These are phyloP conservation scores for Cyclophora albipunctata DNA, from an alignment of 2,888 invertebrate species.

Conservation along the genomic window DNA sequence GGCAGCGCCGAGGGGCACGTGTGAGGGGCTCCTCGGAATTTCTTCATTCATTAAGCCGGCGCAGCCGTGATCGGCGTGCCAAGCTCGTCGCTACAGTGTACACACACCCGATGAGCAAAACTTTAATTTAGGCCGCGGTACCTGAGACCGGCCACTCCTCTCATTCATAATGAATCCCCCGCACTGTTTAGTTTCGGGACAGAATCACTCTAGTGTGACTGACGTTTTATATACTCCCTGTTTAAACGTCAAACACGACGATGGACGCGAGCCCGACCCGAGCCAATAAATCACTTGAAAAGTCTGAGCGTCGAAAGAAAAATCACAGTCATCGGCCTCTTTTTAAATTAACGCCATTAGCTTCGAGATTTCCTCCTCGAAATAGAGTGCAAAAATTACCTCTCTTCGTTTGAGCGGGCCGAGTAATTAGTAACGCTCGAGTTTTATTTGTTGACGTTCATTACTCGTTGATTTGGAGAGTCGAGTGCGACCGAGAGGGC, in stretches of 20 bases:
- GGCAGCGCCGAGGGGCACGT: constrained; percentile 38
- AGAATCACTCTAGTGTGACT: constrained; percentile 47
- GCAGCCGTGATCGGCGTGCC: constrained; percentile 59
- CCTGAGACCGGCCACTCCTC: constrained; percentile 44
- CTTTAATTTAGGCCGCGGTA: constrained; percentile 65
- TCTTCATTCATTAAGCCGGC: constrained; percentile 70
- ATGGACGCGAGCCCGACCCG: constrained; percentile 27
- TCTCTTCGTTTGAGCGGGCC: constrained; percentile 62
- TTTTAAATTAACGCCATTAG: constrained; percentile 75
- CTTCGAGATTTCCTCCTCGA: constrained; percentile 66
- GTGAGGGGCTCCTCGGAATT: constrained; percentile 54
- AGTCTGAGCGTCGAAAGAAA: constrained; percentile 54
- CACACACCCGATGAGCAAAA: constrained; percentile 56
- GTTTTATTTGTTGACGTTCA: constrained; percentile 75
- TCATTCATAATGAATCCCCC: constrained; percentile 60
- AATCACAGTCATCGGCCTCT: constrained; percentile 69
- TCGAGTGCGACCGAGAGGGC: constrained; percentile 40
- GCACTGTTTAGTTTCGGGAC: constrained; percentile 51
- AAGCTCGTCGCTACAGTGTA: constrained; percentile 48
- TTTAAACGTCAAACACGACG: constrained; percentile 26
- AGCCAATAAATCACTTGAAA: constrained; percentile 64
- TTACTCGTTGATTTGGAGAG: constrained; percentile 67
- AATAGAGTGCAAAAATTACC: constrained; percentile 73
- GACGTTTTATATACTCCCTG: constrained; percentile 48
- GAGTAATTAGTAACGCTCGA: constrained; percentile 75